phyloP scores from a whole-genome alignment of 1,140 invertebrate genomes.

The Ericerus pela region DNA sequence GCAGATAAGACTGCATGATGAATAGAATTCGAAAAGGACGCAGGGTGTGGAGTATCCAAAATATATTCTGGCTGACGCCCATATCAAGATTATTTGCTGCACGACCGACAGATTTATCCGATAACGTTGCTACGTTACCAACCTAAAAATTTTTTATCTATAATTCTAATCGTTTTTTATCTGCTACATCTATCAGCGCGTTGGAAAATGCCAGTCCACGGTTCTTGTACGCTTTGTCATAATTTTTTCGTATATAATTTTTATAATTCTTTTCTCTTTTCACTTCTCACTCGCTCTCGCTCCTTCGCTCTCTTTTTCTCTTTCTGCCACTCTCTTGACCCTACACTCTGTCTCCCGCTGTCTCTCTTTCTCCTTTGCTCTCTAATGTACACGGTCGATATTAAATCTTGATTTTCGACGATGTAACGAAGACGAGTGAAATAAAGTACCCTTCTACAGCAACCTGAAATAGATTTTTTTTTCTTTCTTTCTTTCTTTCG shows the following conservation, averaged over 20 bases:
- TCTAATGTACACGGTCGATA: no score
- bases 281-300: no score
- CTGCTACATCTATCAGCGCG: conserved; percentile 9
- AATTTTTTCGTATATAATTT: conserved; percentile 8
- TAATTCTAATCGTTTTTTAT: conserved; percentile 11
- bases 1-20: conserved; percentile 9
- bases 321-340: no score
- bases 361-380: no score
- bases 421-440: no score
- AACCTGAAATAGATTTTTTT: no score
- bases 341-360: no score
- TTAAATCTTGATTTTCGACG: no score
- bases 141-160: conserved; percentile 10
- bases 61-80: conserved; percentile 11
- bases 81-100: conserved; percentile 12
- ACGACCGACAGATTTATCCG: conserved; percentile 9
- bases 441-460: no score
- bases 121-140: conserved; percentile 8
- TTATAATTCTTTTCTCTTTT: conserved; percentile 8
- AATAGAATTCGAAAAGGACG: conserved; percentile 2
- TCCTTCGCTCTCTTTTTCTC: no score
- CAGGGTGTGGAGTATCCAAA: neutral
- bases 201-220: conserved; percentile 8
- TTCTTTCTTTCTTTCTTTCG: no score
- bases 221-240: conserved; percentile 10